A percentile compares a stretch with the other conserved stretches of the same genome.
These are phyloP conservation scores for Chrysogorgia sp. DNA, from an alignment of 92 coral and sea anemone genomes.

Conservation along the genomic window DNA sequence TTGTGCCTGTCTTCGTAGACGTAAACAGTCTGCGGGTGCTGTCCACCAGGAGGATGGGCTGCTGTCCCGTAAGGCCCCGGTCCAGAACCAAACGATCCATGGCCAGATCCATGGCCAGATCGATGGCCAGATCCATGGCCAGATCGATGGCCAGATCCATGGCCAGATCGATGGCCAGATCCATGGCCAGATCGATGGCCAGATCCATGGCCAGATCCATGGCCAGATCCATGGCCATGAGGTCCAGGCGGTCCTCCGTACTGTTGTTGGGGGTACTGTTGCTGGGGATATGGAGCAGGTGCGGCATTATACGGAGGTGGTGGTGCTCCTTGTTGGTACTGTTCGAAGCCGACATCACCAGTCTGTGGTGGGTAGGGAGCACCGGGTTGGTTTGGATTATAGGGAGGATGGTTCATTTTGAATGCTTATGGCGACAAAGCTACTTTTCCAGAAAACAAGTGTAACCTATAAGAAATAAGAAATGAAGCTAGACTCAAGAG, in stretches of 20 bases:
- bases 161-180: too few species aligned
- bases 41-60: constrained; percentile 58
- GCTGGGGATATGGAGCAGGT: constrained; percentile 55
- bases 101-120: too few species aligned
- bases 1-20: constrained; percentile 73
- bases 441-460: too few species aligned
- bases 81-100: constrained; percentile 53
- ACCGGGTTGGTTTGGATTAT: constrained; percentile 62
- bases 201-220: constrained; percentile 43
- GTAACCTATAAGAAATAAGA: too few species aligned
- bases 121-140: too few species aligned
- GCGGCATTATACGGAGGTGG: constrained; percentile 71
- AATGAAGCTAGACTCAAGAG: too few species aligned
- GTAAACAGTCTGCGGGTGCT: constrained; percentile 90
- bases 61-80: constrained; percentile 45
- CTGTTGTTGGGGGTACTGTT: constrained; percentile 11
- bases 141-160: too few species aligned
- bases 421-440: too few species aligned
- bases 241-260: constrained; percentile 45
- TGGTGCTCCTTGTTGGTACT: constrained; percentile 82
- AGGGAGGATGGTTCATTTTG: constrained; percentile 70
- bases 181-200: constrained; percentile 40
- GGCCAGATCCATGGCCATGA: constrained; percentile 26
- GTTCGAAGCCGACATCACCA: constrained; percentile 75
- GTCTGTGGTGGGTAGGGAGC: constrained; percentile 58